phyloP scores from a whole-genome alignment of 2,888 invertebrate species.

The Lasius fuliginosus region DNA sequence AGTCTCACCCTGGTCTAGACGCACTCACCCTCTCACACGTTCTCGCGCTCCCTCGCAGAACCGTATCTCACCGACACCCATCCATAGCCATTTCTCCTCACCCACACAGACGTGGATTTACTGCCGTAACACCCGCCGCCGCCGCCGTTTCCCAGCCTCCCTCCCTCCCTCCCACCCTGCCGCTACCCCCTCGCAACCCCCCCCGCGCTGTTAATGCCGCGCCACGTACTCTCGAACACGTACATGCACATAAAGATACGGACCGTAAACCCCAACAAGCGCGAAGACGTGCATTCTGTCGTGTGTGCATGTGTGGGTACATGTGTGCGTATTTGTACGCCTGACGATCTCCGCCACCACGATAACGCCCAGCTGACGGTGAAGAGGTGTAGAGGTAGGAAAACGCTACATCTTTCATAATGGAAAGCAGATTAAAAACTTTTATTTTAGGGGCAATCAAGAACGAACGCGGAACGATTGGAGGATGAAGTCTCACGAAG shows the following conservation, averaged over 20 bases:
- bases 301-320: constrained; percentile 37
- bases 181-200: constrained; percentile 45
- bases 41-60: constrained; percentile 60
- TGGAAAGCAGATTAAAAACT: constrained; percentile 81
- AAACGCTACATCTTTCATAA: constrained; percentile 70
- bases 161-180: constrained; percentile 32
- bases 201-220: constrained; percentile 83
- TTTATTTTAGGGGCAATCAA: constrained; percentile 66
- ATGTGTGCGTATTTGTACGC: neutral
- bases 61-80: constrained; percentile 74
- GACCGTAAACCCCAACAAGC: constrained; percentile 81
- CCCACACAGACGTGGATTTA: constrained; percentile 83
- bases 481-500: constrained; percentile 58
- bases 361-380: constrained; percentile 57
- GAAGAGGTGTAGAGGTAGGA: neutral
- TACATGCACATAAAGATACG: constrained; percentile 79
- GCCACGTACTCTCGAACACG: constrained; percentile 80
- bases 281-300: constrained; percentile 72
- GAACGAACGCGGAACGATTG: constrained; percentile 66
- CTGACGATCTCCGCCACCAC: constrained; percentile 23
- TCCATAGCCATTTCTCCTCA: constrained; percentile 80
- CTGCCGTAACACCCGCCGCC: constrained; percentile 76
- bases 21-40: constrained; percentile 71
- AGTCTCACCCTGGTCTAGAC: constrained; percentile 85
- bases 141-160: neutral